Evolutionary conservation across 2,797 vertebrate genomes (phyloP).

Genomic region (Melanotaenia maccullochi): DNA sequence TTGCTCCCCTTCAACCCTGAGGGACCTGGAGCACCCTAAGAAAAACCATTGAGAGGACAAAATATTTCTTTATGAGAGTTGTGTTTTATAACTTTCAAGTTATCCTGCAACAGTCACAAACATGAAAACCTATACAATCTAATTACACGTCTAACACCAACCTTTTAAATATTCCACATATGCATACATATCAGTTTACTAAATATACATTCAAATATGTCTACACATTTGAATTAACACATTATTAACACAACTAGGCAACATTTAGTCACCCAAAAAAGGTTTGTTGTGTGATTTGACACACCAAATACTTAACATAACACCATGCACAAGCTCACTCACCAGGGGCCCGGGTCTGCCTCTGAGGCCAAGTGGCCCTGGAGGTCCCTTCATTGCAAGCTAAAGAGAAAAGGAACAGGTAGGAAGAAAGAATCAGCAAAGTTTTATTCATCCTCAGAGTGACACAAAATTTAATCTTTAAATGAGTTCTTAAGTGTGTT

Average conservation of each 20-base stretch:
- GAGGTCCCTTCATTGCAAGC: conserved; percentile 92
- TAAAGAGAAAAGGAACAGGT: conserved; percentile 47
- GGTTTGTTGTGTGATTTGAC: neutral
- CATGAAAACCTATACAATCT: neutral
- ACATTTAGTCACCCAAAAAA: neutral
- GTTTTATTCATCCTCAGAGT: neutral
- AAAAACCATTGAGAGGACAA: conserved; percentile 1
- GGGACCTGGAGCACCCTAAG: conserved; percentile 87
- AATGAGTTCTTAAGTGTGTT: neutral
- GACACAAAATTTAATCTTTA: neutral
- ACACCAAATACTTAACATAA: neutral
- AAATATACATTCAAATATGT: neutral
- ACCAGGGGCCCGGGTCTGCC: conserved; percentile 93
- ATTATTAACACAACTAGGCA: neutral
- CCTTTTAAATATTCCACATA: neutral
- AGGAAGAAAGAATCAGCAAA: conserved; percentile 2
- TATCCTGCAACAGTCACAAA: neutral
- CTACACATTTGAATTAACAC: neutral
- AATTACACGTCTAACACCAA: neutral
- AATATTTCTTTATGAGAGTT: neutral
- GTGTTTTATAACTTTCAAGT: neutral
- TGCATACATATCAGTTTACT: neutral
- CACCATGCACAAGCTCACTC: conserved; percentile 73
- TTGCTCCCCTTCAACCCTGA: conserved; percentile 89
- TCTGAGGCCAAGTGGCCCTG: conserved; percentile 90